Evolutionary conservation across 1,140 invertebrate genomes (phyloP).

Genomic region (Oppia nitens): DNA sequence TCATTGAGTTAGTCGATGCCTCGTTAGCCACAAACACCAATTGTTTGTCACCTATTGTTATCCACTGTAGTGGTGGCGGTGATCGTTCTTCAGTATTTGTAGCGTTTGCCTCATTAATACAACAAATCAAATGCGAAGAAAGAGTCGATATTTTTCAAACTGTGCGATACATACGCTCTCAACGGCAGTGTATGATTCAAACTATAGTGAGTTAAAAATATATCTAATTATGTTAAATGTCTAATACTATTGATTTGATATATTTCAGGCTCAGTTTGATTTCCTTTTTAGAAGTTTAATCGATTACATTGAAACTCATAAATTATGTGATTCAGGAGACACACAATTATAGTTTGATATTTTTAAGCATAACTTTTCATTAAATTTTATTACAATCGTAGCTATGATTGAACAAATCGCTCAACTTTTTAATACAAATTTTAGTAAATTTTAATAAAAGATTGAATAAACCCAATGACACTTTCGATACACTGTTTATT

Average conservation of each 20-base stretch:
- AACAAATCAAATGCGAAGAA: constrained; percentile 59
- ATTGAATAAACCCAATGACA: too few species aligned
- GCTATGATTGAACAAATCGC: too few species aligned
- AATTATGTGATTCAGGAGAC: constrained; percentile 23
- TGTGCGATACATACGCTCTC: constrained; percentile 60
- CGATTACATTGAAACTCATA: constrained; percentile 54
- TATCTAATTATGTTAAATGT: neutral
- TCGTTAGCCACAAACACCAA: constrained; percentile 10
- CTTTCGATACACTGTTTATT: too few species aligned
- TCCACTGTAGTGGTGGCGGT: constrained; percentile 45
- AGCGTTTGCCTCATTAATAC: constrained; percentile 61
- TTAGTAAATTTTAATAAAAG: too few species aligned
- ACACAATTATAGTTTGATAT: constrained; percentile 21
- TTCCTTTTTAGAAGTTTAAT: constrained; percentile 74
- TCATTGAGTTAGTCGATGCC: constrained; percentile 20
- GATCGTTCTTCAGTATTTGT: constrained; percentile 76
- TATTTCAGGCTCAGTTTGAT: constrained; percentile 68
- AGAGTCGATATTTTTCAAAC: constrained; percentile 68
- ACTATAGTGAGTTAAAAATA: constrained; percentile 23
- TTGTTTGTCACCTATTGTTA: constrained; percentile 14
- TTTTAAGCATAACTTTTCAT: too few species aligned
- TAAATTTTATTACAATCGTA: too few species aligned
- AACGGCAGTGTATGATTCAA: constrained; percentile 60
- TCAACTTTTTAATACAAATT: too few species aligned
- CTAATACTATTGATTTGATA: constrained; percentile 11